Evolutionary conservation across 2,113 vertebrate species (phyloP).

Genomic region (Eubucco bourcierii): DNA sequence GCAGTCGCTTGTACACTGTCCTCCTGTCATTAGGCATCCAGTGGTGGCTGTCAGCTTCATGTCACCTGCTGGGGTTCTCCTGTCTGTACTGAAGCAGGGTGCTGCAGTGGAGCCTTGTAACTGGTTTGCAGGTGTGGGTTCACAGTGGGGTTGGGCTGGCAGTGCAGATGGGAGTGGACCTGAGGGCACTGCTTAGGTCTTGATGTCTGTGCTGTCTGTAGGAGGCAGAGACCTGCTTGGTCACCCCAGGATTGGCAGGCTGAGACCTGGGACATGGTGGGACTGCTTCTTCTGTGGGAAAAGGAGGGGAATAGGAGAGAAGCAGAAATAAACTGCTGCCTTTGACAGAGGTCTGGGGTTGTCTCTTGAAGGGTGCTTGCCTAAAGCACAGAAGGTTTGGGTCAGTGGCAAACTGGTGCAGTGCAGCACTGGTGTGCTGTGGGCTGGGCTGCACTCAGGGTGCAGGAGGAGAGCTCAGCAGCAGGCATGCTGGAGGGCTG

Average conservation of each 20-base stretch:
- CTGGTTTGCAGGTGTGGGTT: neutral
- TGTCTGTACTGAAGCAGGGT: neutral
- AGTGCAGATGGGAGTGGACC: neutral
- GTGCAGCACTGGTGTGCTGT: too few relatives aligned
- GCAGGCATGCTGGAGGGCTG: too few relatives aligned
- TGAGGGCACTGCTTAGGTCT: neutral
- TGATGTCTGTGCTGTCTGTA: neutral
- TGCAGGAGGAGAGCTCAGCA: too few relatives aligned
- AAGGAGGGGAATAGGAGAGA: neutral
- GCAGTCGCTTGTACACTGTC: neutral
- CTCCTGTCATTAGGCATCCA: neutral
- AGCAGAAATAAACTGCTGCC: neutral
- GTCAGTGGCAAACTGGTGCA: too few relatives aligned
- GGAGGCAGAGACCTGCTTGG: neutral
- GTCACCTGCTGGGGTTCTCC: neutral
- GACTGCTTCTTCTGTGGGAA: rapidly evolving
- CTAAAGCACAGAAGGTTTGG: too few relatives aligned
- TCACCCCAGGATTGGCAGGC: neutral
- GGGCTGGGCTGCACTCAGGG: too few relatives aligned
- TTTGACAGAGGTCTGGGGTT: too few relatives aligned
- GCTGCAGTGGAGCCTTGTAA: neutral
- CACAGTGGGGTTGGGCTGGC: neutral
- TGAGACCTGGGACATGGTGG: rapidly evolving
- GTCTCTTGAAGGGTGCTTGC: too few relatives aligned
- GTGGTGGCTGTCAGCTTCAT: neutral